These are phyloP conservation scores for Neosilurus mollespiculum DNA, from an alignment of 2,797 vertebrate species.

Conservation along the genomic window DNA sequence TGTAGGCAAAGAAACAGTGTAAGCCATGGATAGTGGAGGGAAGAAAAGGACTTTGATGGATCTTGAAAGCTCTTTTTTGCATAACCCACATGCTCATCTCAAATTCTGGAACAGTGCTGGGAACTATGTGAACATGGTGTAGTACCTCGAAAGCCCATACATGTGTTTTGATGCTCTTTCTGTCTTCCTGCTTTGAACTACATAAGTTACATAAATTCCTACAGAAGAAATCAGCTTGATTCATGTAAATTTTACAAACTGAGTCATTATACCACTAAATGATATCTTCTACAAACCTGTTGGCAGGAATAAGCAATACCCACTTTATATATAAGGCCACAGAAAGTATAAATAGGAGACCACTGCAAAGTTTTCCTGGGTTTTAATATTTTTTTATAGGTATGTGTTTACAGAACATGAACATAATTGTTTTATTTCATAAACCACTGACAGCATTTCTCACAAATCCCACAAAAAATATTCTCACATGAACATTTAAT, in stretches of 20 bases:
- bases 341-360: no score
- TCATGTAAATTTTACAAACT: conserved; percentile 58
- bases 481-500: no score
- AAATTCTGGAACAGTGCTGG: conserved; percentile 32
- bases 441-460: no score
- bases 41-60: conserved; percentile 13
- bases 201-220: conserved; percentile 38
- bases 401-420: no score
- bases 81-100: conserved; percentile 58
- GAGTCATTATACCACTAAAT: conserved; percentile 14
- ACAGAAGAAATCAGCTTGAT: conserved; percentile 57
- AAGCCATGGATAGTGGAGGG: neutral
- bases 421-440: no score
- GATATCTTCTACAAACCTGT: conserved; percentile 34
- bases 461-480: no score
- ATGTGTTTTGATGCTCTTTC: conserved; percentile 21
- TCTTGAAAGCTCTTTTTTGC: conserved; percentile 23
- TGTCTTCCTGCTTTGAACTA: conserved; percentile 49
- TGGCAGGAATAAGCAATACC: conserved; percentile 24
- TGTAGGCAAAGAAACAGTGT: neutral
- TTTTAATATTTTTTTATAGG: no score
- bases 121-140: conserved; percentile 53
- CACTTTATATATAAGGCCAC: no score
- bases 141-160: conserved; percentile 56
- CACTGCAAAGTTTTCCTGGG: no score